Evolutionary conservation across 2,888 invertebrate genomes (phyloP), one percentile per base, ranked within the genome.

Genomic region (Stramonita haemastoma): DNA sequence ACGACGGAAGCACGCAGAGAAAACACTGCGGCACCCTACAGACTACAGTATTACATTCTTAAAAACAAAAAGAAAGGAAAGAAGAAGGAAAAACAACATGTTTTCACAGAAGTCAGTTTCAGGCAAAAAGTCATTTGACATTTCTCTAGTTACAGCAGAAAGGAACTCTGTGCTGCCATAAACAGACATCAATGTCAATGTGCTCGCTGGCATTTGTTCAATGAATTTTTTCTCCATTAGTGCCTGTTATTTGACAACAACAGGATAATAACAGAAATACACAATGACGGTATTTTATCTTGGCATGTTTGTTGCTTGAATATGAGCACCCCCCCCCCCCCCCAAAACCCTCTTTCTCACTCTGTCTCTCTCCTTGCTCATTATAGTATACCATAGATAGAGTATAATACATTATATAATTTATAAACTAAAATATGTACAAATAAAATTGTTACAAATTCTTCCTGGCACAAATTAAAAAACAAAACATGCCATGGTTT

Each of bases 111-210:
- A 29, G 57, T 46, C n/a, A 29, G 85, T 46, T 17, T 32, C 19
- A 22, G 34, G 60, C 60, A 34, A 66, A 57, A 86, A 60, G 2
- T 66, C 6, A 22, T n/a, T 87, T 87, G 57, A 32, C 87, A 87
- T 87, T 87, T 87, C 57, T 87, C 29, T 70, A 22, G 56, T 86
- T 86, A 86, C 86, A 83, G n/a, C 46, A 26, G 8, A 29, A 83
- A 83, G 81, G 46, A 83, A 83, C 81, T 83, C 22, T 26, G 26
- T 22, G 46, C 26, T 46, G 81, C 81, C 46, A 83, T 83, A 83
- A 83, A 83, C 81, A 26, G 6, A 83, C 46, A 83, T 83, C 81
- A 46, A 46, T 83, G 81, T 46, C 81, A 46, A 83, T 46, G n/a
- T 29, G 36, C 81, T 79, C 32, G 5, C 19, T 83, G 81, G 36